Evolutionary conservation across 2,888 invertebrate genomes (phyloP).

Genomic region (Volucella bombylans): DNA sequence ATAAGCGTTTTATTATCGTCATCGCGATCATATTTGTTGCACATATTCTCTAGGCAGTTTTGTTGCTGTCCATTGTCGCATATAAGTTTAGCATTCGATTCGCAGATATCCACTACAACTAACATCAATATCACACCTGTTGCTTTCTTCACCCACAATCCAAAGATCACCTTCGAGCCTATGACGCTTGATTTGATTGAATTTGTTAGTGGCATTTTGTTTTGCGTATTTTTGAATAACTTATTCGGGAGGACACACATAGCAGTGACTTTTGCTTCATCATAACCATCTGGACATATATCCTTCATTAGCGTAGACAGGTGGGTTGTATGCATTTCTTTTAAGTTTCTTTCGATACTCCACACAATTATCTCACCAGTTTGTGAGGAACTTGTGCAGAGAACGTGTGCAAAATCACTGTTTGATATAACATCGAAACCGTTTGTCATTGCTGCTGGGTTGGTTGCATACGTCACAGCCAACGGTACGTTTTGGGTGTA

Average conservation of each 20-base stretch:
- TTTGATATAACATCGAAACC: slow-evolving; percentile 85
- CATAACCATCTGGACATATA: slow-evolving; percentile 78
- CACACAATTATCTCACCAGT: slow-evolving; percentile 90
- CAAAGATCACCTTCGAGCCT: slow-evolving; percentile 67
- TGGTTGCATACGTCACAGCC: slow-evolving; percentile 92
- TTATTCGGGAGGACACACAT: slow-evolving; percentile 89
- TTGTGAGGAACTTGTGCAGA: slow-evolving; percentile 84
- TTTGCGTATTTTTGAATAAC: slow-evolving; percentile 78
- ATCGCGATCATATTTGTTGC: slow-evolving; percentile 75
- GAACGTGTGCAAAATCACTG: slow-evolving; percentile 85
- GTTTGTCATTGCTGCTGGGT: slow-evolving; percentile 86
- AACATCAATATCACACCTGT: slow-evolving; percentile 50
- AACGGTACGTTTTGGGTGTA: slow-evolving; percentile 97
- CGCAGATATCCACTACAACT: slow-evolving; percentile 57
- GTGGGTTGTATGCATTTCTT: slow-evolving; percentile 86
- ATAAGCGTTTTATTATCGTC: slow-evolving; percentile 78
- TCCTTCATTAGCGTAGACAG: slow-evolving; percentile 79
- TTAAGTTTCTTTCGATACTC: slow-evolving; percentile 91
- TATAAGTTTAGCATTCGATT: slow-evolving; percentile 41
- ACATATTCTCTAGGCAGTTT: slow-evolving; percentile 73
- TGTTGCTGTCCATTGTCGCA: slow-evolving; percentile 75
- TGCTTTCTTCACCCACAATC: slow-evolving; percentile 64
- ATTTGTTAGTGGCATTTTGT: slow-evolving; percentile 75
- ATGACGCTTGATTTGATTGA: slow-evolving; percentile 76
- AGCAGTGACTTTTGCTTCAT: slow-evolving; percentile 85